Conservation (phyloP, 2,888 invertebrate species). For the Chaetoderma sp. region DNA sequence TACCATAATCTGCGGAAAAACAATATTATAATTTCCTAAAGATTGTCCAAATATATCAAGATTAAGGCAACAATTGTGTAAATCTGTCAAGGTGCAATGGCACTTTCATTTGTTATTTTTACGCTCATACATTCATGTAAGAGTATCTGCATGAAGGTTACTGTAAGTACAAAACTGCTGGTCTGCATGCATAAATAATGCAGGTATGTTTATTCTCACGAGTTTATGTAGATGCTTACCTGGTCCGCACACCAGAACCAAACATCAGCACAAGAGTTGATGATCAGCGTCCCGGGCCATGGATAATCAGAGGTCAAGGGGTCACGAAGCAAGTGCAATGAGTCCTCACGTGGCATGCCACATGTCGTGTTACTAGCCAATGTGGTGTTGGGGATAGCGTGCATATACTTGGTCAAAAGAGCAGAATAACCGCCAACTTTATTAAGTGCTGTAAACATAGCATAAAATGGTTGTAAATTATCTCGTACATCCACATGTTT, state of each 20-base stretch:
- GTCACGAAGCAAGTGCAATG: slow-evolving; percentile 30
- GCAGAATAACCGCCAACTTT: slow-evolving; percentile 31
- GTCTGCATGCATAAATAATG: too few species aligned
- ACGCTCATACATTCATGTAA: too few species aligned
- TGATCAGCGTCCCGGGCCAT: slow-evolving; percentile 31
- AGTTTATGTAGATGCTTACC: too few species aligned
- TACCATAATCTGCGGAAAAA: slow-evolving; percentile 8
- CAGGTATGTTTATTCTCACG: too few species aligned
- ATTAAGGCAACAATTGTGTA: too few species aligned
- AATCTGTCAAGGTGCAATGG: too few species aligned
- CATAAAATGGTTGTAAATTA: too few species aligned
- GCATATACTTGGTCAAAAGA: slow-evolving; percentile 29
- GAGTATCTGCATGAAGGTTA: too few species aligned
- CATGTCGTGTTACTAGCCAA: slow-evolving; percentile 26
- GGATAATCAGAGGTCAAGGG: slow-evolving; percentile 33
- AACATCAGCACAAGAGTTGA: slow-evolving; percentile 28
- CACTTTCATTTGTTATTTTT: too few species aligned
- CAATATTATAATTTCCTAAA: background rate
- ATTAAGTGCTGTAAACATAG: slow-evolving; percentile 13
- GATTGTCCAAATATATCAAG: too few species aligned
- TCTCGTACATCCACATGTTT: too few species aligned
- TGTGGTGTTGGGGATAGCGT: slow-evolving; percentile 27
- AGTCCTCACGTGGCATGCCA: slow-evolving; percentile 30
- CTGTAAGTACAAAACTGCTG: too few species aligned
- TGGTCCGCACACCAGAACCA: slow-evolving; percentile 39